Base-by-base conservation (phyloP, 2,888 invertebrate genomes). In the Conops quadrifasciatus region DNA sequence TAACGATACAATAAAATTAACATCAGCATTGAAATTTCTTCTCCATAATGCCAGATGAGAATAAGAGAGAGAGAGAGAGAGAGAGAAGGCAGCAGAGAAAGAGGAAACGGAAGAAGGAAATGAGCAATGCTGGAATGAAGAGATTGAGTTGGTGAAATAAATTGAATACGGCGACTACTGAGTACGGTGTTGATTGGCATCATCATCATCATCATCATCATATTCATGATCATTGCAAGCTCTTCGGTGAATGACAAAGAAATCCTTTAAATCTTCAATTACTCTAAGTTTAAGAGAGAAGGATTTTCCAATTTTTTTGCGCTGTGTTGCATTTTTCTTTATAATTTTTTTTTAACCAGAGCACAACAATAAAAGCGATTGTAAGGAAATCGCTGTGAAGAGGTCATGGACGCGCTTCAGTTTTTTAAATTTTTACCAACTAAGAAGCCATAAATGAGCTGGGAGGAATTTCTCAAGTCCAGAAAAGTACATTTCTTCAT, bases 181-280 rank as follows among this genome's bases (percentile, higher is more conserved):
- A n/a, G n/a, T n/a, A n/a, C n/a, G n/a, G 5, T 36, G 36, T 36
- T 9, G 36, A 36, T 36, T 36, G 36, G 5, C 36, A 21, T 21
- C 56, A 64, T 64, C 24, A 19, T 9, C 63, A 64, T 64, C n/a
- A 24, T 24, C 59, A 49, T 49, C 15, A 24, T 49, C 65, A 65
- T 30, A 24, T 19, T n/a, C 28, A 28, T 49, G 26, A 28, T 63
- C 26, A 47, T 45, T 45, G 63, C 63, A 45, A 47, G 71, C 75
- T 76, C 74, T 75, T 74, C 74, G 75, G 77, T 73, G 77, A 77
- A 76, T 76, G 75, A 74, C 75, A 75, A 76, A 74, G 76, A 73
- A 76, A 76, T 77, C 77, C 77, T 75, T 75, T 77, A 77, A 77
- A 75, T 75, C 76, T 76, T 74, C 77, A 76, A 77, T 77, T 77